Conservation (phyloP, 2,113 vertebrate species). For the Sterrhoptilus dennistouni region DNA sequence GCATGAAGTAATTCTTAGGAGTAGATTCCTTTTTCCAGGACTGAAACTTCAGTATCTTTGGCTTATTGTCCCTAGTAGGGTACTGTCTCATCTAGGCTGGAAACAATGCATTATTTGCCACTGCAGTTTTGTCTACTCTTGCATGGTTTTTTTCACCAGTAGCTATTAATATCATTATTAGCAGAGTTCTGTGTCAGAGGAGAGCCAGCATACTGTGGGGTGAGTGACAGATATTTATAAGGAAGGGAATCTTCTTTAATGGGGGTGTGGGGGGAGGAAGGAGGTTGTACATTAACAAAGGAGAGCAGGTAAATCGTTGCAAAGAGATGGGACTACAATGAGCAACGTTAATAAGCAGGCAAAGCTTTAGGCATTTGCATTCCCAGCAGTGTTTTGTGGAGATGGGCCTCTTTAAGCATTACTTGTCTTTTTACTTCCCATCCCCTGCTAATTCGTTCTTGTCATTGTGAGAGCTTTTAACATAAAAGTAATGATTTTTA, state of each 20-base stretch:
- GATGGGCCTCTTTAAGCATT: background rate
- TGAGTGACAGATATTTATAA: background rate
- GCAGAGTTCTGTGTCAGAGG: background rate
- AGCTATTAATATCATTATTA: background rate
- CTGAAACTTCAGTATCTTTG: background rate
- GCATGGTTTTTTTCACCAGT: background rate
- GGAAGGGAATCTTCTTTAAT: background rate
- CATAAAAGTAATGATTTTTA: slow-evolving; percentile 4
- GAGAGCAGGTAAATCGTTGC: background rate
- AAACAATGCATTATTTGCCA: background rate
- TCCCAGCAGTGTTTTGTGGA: background rate
- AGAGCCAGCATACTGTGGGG: background rate
- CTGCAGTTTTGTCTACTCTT: background rate
- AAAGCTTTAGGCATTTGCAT: background rate
- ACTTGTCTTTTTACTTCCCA: background rate
- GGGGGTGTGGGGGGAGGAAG: background rate
- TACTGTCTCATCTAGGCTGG: background rate
- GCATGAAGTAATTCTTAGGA: background rate
- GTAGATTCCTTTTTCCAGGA: background rate
- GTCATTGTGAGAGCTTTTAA: slow-evolving; percentile 25
- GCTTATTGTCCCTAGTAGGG: background rate
- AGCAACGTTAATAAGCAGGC: background rate
- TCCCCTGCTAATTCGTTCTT: slow-evolving; percentile 32
- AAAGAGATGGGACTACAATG: background rate
- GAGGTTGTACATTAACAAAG: background rate